Conservation (phyloP, 2,888 invertebrate genomes). For the Hypselothyrea guttata region DNA sequence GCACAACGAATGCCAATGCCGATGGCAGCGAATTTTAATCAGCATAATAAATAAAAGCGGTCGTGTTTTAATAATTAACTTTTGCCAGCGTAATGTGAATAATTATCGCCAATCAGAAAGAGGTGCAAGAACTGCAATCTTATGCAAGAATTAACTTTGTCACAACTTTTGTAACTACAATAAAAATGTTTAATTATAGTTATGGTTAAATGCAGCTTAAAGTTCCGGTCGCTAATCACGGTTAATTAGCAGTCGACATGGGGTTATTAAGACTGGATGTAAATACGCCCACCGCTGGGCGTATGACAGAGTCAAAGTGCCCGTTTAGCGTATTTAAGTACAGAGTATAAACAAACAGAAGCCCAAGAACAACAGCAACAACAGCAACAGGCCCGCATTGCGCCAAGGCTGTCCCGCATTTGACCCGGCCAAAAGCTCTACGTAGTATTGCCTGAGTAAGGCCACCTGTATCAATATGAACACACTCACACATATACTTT, state of each 20-base stretch:
- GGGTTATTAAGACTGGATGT: conserved; percentile 20
- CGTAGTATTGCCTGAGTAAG: conserved; percentile 50
- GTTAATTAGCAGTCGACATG: conserved; percentile 26
- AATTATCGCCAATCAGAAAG: conserved; percentile 16
- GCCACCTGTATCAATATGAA: conserved; percentile 63
- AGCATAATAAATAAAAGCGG: conserved; percentile 34
- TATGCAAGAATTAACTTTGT: no score
- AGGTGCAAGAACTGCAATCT: not conserved
- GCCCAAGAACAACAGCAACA: conserved; percentile 22
- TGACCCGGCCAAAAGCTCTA: conserved; percentile 52
- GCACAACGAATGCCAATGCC: conserved; percentile 16
- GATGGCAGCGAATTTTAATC: conserved; percentile 24
- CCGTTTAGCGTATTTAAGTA: conserved; percentile 22
- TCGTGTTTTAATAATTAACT: conserved; percentile 37
- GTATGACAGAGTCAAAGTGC: conserved; percentile 30
- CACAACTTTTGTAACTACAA: not conserved
- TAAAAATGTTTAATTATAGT: conserved; percentile 2
- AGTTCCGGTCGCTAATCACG: not conserved
- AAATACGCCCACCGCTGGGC: conserved; percentile 19
- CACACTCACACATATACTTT: conserved; percentile 13
- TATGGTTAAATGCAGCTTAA: conserved; percentile 5
- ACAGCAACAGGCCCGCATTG: conserved; percentile 42
- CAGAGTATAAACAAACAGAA: conserved; percentile 44
- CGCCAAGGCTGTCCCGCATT: conserved; percentile 64
- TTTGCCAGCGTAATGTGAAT: conserved; percentile 32